phyloP scores from a whole-genome alignment of 2,113 vertebrate species.

The Embiotoca jacksoni region DNA sequence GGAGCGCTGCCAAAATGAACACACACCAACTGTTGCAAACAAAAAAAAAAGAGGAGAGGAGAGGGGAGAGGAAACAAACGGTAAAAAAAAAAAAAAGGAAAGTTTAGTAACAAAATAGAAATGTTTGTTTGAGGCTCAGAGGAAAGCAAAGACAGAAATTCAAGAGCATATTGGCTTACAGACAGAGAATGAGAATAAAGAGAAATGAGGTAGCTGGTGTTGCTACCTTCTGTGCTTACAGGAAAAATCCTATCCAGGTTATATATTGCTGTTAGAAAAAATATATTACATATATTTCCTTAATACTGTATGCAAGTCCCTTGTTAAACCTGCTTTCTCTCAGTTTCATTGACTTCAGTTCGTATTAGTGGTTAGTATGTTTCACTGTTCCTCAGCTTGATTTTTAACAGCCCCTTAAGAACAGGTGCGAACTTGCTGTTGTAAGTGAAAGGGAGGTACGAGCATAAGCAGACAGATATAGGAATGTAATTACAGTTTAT shows the following conservation, averaged over 20 bases:
- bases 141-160: not conserved
- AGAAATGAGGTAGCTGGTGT: not conserved
- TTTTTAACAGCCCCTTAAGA: not conserved
- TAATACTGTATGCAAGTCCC: not conserved
- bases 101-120: slow-evolving; percentile 46
- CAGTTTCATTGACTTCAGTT: not conserved
- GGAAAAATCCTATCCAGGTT: not conserved
- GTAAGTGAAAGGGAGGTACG: slow-evolving; percentile 3
- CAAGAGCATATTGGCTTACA: not conserved
- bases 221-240: not conserved
- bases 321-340: not conserved
- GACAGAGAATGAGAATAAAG: not conserved
- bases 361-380: not conserved
- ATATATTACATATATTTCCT: not conserved
- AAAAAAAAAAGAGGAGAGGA: slow-evolving; percentile 24
- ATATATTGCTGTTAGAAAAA: not conserved
- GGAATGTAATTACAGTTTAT: not conserved
- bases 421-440: slow-evolving; percentile 26
- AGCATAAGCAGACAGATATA: not conserved
- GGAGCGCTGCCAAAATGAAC: slow-evolving; percentile 81
- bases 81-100: slow-evolving; percentile 26
- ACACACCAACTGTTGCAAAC: slow-evolving; percentile 83
- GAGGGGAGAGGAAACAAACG: slow-evolving; percentile 45
- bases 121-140: slow-evolving; percentile 38
- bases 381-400: not conserved